Evolutionary conservation across 2,888 invertebrate species (phyloP).

Genomic region (Augochlorella aurata): DNA sequence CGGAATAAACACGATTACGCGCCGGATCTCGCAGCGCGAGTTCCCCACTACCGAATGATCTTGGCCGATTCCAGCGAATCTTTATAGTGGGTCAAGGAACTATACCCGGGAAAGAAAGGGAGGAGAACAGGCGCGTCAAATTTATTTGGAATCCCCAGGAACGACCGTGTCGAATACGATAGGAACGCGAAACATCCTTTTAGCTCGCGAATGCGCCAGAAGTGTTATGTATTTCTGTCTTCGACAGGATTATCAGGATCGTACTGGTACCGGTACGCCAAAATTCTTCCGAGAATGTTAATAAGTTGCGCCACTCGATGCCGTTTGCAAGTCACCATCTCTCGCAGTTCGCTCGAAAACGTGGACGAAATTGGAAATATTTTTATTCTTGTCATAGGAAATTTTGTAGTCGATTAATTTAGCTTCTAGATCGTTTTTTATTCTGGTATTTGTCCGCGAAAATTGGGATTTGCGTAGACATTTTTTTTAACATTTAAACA

Average conservation of each 20-base stretch:
- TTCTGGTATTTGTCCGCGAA: no score
- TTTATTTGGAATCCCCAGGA: not conserved
- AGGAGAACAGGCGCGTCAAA: not conserved
- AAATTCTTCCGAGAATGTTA: conserved; percentile 15
- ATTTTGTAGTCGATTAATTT: no score
- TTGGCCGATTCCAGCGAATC: conserved; percentile 9
- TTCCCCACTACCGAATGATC: not conserved
- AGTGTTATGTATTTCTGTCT: not conserved
- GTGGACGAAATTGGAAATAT: no score
- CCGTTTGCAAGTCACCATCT: not conserved
- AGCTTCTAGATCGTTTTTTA: no score
- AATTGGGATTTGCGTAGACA: no score
- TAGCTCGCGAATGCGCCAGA: no score
- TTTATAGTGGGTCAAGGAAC: conserved; percentile 32
- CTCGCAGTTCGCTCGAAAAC: not conserved
- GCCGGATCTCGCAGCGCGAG: not conserved
- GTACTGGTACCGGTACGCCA: not conserved
- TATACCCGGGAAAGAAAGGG: not conserved
- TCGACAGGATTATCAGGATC: not conserved
- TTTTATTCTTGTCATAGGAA: no score
- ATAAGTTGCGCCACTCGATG: not conserved
- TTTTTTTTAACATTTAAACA: no score
- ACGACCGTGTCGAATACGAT: no score
- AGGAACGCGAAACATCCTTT: not conserved
- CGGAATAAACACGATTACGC: not conserved